These are phyloP conservation scores for Palythoa grandiflora DNA, from an alignment of 92 coral and sea anemone genomes.

Conservation along the genomic window DNA sequence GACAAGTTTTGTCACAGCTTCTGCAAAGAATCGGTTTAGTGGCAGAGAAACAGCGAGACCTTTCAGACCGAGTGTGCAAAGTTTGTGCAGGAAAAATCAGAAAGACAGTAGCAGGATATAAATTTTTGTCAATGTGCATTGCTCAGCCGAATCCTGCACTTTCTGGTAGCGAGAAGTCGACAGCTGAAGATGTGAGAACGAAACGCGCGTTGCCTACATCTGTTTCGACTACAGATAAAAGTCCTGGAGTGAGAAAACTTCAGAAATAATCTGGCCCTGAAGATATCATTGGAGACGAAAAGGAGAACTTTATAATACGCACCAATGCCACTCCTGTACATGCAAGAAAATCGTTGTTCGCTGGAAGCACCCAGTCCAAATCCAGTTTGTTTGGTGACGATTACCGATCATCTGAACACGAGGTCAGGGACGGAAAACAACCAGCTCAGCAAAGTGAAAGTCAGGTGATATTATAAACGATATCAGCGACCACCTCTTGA, in stretches of 20 bases:
- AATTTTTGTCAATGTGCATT: not conserved
- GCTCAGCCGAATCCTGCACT: not conserved
- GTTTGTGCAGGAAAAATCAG: not conserved
- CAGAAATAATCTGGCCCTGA: too few species aligned
- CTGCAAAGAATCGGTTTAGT: slow-evolving; percentile 40
- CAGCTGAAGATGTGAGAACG: not conserved
- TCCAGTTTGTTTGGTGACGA: slow-evolving; percentile 18
- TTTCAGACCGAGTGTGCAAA: not conserved
- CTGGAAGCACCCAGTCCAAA: slow-evolving; percentile 8
- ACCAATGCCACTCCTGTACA: not conserved
- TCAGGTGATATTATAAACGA: slow-evolving; percentile 30
- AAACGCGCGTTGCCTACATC: not conserved
- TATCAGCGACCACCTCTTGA: slow-evolving; percentile 35
- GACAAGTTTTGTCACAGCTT: slow-evolving; percentile 43
- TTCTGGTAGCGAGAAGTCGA: not conserved
- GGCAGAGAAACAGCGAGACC: not conserved
- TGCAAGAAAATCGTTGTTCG: not conserved
- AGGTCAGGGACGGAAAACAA: slow-evolving; percentile 29
- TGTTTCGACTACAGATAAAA: too few species aligned
- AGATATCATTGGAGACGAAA: not conserved
- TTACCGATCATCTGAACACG: slow-evolving; percentile 22
- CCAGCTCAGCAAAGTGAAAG: slow-evolving; percentile 48
- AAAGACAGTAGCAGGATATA: not conserved
- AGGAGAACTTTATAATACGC: not conserved
- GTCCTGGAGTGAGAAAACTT: too few species aligned